Percentiles rank a stretch among this genome's conserved stretches.
phyloP scores from a whole-genome alignment of 2,797 vertebrate species.

The Silurus aristotelis region DNA sequence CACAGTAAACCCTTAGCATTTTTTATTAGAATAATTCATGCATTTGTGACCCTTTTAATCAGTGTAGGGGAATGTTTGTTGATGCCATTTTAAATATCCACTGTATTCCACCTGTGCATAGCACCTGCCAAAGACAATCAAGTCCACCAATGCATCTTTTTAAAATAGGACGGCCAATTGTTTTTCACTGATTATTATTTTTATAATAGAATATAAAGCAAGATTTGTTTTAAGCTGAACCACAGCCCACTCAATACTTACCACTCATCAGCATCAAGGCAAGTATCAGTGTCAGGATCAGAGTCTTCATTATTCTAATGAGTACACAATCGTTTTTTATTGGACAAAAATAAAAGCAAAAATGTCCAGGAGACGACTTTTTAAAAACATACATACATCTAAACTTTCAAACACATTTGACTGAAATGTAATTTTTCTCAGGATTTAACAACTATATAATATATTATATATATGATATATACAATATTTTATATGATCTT shows the following conservation, averaged over 20 bases:
- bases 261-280: slow-evolving; percentile 21
- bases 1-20: not conserved
- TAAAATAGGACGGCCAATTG: not conserved
- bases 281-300: not conserved
- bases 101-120: not conserved
- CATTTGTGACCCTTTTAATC: not conserved
- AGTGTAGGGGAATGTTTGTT: too few species aligned
- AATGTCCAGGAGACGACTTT: not conserved
- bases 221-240: not conserved
- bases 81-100: too few species aligned
- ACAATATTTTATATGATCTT: too few species aligned
- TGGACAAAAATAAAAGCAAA: not conserved
- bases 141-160: not conserved
- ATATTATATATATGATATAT: too few species aligned
- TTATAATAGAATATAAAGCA: too few species aligned
- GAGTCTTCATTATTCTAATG: slow-evolving; percentile 16
- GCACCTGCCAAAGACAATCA: not conserved
- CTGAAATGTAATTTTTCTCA: not conserved
- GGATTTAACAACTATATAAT: not conserved
- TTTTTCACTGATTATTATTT: too few species aligned
- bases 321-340: too few species aligned
- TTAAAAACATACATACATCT: not conserved
- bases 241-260: not conserved
- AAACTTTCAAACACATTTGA: not conserved
- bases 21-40: not conserved